Percentiles rank a stretch among this genome's conserved stretches.
These are phyloP conservation scores for Suncus etruscus DNA, from an alignment of 2,113 vertebrate species.

Conservation along the genomic window DNA sequence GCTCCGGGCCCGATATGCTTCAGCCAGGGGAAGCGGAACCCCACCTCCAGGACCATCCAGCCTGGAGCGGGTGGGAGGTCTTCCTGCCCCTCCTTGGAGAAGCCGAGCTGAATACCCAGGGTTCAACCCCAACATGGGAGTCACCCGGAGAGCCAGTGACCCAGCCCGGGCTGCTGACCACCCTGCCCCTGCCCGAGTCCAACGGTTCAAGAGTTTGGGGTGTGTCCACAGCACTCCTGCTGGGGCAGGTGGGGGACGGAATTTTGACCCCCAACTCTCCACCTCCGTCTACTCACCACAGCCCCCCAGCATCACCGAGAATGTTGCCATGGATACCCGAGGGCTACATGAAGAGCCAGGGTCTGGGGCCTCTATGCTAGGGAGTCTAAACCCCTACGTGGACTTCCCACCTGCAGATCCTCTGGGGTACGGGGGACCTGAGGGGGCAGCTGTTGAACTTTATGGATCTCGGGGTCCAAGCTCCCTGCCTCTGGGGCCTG, in stretches of 20 bases:
- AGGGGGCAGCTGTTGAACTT: conserved; percentile 62
- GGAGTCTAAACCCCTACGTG: conserved; percentile 87
- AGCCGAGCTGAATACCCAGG: conserved; percentile 84
- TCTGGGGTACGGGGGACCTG: conserved; percentile 69
- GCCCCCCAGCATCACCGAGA: conserved; percentile 95
- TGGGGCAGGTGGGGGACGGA: conserved; percentile 84
- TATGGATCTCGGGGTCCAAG: conserved; percentile 75
- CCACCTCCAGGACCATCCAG: conserved; percentile 92
- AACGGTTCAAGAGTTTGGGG: conserved; percentile 93
- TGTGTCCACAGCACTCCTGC: conserved; percentile 87
- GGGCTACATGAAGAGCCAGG: conserved; percentile 82
- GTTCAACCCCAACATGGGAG: conserved; percentile 88
- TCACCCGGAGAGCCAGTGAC: conserved; percentile 92
- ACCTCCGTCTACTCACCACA: conserved; percentile 93
- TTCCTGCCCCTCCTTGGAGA: conserved; percentile 82
- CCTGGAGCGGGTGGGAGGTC: conserved; percentile 86
- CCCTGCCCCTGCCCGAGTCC: conserved; percentile 88
- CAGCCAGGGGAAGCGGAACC: conserved; percentile 91
- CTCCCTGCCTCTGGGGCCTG: conserved; percentile 74
- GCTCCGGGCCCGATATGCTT: conserved; percentile 95
- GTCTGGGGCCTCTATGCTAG: conserved; percentile 81
- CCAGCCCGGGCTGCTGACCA: conserved; percentile 89
- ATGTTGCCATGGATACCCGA: conserved; percentile 90
- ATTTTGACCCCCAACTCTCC: conserved; percentile 88
- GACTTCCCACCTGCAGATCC: conserved; percentile 82